Percentiles rank a stretch among this genome's conserved stretches.
These are phyloP conservation scores for Hafferia zeledoni DNA, from an alignment of 2,797 vertebrate genomes.

Conservation along the genomic window DNA sequence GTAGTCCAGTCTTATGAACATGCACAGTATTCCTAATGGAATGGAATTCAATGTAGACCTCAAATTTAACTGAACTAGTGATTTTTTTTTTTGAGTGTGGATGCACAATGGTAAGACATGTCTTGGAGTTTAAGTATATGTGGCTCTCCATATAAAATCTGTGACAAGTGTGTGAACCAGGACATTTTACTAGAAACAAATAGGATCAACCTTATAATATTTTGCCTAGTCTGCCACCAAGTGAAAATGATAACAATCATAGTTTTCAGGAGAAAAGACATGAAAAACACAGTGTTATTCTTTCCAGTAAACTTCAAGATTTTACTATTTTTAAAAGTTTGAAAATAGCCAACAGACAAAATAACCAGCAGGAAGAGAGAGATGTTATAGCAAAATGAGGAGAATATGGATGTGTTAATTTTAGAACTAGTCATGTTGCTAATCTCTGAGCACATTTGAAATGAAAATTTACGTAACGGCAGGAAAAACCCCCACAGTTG, in stretches of 20 bases:
- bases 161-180: not conserved
- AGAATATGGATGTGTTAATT: not conserved
- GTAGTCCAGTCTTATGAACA: not conserved
- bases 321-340: not conserved
- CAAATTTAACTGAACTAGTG: not conserved
- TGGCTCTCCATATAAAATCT: not conserved
- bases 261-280: not conserved
- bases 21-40: not conserved
- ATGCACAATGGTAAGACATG: not conserved
- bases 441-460: not conserved
- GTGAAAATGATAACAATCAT: not conserved
- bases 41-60: not conserved
- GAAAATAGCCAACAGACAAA: not conserved
- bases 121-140: not conserved
- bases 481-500: not conserved
- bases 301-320: not conserved
- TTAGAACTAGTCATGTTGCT: not conserved
- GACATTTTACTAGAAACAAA: not conserved
- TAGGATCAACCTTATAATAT: not conserved
- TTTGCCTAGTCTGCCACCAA: not conserved
- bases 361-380: not conserved
- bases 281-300: not conserved
- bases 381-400: not conserved
- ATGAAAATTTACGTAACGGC: constrained; percentile 1
- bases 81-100: not conserved